Base-by-base conservation (phyloP, 2,888 invertebrate genomes). In the Diogma glabrata region DNA sequence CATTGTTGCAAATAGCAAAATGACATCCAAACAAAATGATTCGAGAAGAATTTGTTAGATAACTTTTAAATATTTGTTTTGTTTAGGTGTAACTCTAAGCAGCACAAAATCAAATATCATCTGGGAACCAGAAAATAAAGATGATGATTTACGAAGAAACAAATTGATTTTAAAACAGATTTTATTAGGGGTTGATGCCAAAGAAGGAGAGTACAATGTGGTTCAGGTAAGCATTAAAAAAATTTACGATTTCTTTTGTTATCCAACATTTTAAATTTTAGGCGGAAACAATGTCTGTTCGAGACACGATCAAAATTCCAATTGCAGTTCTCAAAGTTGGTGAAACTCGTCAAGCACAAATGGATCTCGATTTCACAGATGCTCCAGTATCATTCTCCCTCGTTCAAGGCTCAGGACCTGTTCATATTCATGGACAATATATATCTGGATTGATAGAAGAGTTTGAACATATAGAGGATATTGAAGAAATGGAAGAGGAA, bases 301-400 rank as follows among this genome's bases (percentile, higher is more conserved):
- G 82, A 63, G 82, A 83, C 60, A 75, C 81, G 0, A 78, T 84
- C 54, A 84, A 84, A 72, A 82, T 83, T 57, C 85, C 85, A 4
- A 79, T 85, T 51, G 84, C 84, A 46, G 75, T 82, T 49, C 68
- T 86, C 62, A 84, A 84, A 67, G 78, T 77, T 12, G 84, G 84
- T 6, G 79, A 81, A 60, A 75, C 75, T 43, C 71, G 78, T 61
- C 82, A 82, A 63, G 80, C 79, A 55, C 78, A 80, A 59, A 73
- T 85, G 52, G 85, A 85, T 66, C 75, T 86, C 53, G 81, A 84
- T 62, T 85, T 85, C 68, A 84, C 84, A 1, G 85, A 86, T 69
- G 83, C 84, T 43, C 86, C 85, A 38, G 84, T 85, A 57, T 83
- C 83, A 52, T 84, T 85, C 64, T 79, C 79, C 57, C 75, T 86